Evolutionary conservation across 2,797 vertebrate genomes (phyloP).

Genomic region (Linurgus olivaceus): DNA sequence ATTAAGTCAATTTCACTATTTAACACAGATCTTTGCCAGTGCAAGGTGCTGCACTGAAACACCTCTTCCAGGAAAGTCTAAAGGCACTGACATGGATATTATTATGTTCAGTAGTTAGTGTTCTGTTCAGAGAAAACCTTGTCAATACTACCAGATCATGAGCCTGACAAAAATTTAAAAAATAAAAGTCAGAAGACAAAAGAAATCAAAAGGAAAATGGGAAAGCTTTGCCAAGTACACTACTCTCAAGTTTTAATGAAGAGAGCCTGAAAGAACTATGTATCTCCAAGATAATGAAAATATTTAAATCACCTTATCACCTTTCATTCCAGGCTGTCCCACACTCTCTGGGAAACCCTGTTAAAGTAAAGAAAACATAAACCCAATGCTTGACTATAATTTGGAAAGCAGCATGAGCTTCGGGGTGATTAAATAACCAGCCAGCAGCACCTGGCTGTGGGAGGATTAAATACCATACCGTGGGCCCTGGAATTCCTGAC

Average conservation of each 20-base stretch:
- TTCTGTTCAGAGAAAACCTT: neutral
- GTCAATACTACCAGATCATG: neutral
- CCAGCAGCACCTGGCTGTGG: neutral
- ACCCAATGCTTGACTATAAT: neutral
- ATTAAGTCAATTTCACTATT: neutral
- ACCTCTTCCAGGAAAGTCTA: neutral
- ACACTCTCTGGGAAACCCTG: slow-evolving; percentile 90
- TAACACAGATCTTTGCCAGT: neutral
- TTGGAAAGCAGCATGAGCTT: neutral
- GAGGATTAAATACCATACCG: slow-evolving; percentile 74
- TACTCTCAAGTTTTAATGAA: neutral
- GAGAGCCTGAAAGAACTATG: slow-evolving; percentile 22
- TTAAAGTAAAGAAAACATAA: slow-evolving; percentile 45
- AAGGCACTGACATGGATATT: neutral
- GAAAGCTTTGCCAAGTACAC: neutral
- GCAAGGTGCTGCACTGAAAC: neutral
- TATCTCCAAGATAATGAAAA: slow-evolving; percentile 87
- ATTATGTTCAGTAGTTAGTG: neutral
- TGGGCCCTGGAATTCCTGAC: slow-evolving; percentile 86
- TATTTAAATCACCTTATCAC: slow-evolving; percentile 99
- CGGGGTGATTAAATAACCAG: neutral
- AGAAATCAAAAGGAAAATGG: neutral
- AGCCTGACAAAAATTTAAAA: neutral
- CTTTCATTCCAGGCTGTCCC: slow-evolving; percentile 98
- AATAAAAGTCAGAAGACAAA: neutral